Evolutionary conservation across 2,888 invertebrate species (phyloP).

Genomic region (Oxystoma pomonae): DNA sequence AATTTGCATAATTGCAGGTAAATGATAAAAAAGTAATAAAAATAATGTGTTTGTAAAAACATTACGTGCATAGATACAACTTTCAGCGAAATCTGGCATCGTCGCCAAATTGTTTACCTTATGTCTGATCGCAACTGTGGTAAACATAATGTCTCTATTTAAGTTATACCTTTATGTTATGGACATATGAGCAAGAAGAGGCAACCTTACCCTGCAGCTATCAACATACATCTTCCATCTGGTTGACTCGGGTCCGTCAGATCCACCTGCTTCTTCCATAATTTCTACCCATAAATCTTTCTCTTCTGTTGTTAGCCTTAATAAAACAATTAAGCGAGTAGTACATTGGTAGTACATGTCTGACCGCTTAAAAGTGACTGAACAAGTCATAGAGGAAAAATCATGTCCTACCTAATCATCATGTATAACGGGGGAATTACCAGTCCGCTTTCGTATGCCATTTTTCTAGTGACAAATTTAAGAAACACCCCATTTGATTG

Average conservation of each 20-base stretch:
- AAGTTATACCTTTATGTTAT: no score
- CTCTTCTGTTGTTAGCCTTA: conserved; percentile 30
- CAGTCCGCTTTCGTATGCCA: conserved; percentile 39
- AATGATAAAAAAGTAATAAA: no score
- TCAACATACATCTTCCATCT: conserved; percentile 51
- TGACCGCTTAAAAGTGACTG: no score
- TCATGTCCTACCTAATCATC: conserved; percentile 37
- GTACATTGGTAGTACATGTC: not conserved
- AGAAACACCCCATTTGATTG: conserved; percentile 54
- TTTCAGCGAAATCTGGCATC: no score
- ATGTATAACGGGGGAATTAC: conserved; percentile 41
- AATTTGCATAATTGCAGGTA: no score
- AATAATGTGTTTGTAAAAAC: no score
- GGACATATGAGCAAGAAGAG: no score
- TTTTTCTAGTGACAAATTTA: conserved; percentile 41
- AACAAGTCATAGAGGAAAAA: no score
- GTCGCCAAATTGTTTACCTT: no score
- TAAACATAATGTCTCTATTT: no score
- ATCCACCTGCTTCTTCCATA: conserved; percentile 30
- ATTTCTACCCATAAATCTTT: conserved; percentile 31
- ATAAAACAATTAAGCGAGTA: not conserved
- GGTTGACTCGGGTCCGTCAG: conserved; percentile 28
- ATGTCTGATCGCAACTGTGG: no score
- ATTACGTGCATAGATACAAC: no score
- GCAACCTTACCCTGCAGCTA: conserved; percentile 48